These are phyloP conservation scores for Druon quercuslanigerum DNA, from an alignment of 1,140 invertebrate genomes.

Conservation along the genomic window DNA sequence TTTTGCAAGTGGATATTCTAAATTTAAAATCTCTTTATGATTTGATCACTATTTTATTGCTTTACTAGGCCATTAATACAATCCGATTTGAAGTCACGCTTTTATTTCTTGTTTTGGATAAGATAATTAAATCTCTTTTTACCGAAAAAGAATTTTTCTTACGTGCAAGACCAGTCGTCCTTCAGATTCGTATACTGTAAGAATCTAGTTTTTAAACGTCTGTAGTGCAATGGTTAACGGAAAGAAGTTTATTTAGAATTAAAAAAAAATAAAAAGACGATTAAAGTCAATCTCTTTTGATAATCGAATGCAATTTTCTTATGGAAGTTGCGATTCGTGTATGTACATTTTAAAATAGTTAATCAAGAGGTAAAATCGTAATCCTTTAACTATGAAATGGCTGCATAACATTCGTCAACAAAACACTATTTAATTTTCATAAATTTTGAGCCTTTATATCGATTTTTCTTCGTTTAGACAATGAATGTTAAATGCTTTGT, in stretches of 20 bases:
- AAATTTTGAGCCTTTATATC: neutral
- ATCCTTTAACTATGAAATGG: conserved; percentile 1
- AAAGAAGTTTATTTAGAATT: neutral
- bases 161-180: neutral
- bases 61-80: neutral
- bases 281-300: too few relatives aligned
- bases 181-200: conserved; percentile 8
- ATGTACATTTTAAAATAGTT: neutral
- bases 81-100: neutral
- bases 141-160: neutral
- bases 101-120: neutral
- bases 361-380: neutral
- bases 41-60: neutral
- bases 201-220: neutral
- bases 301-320: neutral
- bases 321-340: neutral
- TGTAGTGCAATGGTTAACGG: neutral
- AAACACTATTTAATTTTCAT: neutral
- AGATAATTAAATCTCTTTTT: neutral
- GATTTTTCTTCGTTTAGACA: neutral
- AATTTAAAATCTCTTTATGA: neutral
- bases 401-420: neutral
- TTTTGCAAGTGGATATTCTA: neutral
- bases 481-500: neutral
- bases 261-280: neutral